Percentiles rank a stretch among this genome's conserved stretches.
Evolutionary conservation across 2,797 vertebrate genomes (phyloP).

Genomic region (Fistularia commersonii): DNA sequence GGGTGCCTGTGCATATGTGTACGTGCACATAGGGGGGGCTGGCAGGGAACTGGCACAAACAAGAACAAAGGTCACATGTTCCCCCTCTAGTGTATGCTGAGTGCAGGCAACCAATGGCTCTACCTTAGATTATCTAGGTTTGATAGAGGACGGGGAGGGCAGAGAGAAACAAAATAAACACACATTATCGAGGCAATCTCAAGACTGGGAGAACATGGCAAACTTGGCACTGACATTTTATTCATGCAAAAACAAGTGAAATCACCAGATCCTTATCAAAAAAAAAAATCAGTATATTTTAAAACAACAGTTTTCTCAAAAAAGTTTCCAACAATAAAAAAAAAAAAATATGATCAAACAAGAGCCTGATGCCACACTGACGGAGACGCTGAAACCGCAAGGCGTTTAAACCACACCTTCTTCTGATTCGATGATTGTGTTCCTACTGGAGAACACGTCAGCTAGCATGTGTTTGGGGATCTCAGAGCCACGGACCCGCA

Average conservation of each 20-base stretch:
- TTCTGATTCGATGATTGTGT: slow-evolving; percentile 85
- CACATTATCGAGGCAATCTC: slow-evolving; percentile 31
- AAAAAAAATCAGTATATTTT: slow-evolving; percentile 12
- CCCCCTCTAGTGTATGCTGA: slow-evolving; percentile 5
- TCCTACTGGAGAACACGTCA: slow-evolving; percentile 88
- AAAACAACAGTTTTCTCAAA: slow-evolving; percentile 21
- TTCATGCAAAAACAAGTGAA: slow-evolving; percentile 54
- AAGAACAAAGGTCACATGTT: slow-evolving; percentile 45
- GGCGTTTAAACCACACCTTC: slow-evolving; percentile 81
- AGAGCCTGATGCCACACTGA: background rate
- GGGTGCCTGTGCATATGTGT: slow-evolving; percentile 2
- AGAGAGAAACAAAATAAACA: slow-evolving; percentile 47
- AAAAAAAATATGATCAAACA: slow-evolving; percentile 1
- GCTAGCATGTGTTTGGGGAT: slow-evolving; percentile 98
- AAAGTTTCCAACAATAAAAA: slow-evolving; percentile 11
- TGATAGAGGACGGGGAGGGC: slow-evolving; percentile 29
- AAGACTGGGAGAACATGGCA: slow-evolving; percentile 24
- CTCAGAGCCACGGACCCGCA: slow-evolving; percentile 92
- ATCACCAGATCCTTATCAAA: slow-evolving; percentile 40
- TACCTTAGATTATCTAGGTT: slow-evolving; percentile 58
- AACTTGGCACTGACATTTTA: slow-evolving; percentile 55
- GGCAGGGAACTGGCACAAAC: slow-evolving; percentile 33
- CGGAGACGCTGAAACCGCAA: background rate
- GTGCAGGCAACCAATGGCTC: slow-evolving; percentile 29
- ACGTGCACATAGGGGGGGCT: slow-evolving; percentile 8